A percentile compares a stretch with the other conserved stretches of the same genome.
Conservation (phyloP, 2,113 vertebrate genomes). For the Lepus timidus region DNA sequence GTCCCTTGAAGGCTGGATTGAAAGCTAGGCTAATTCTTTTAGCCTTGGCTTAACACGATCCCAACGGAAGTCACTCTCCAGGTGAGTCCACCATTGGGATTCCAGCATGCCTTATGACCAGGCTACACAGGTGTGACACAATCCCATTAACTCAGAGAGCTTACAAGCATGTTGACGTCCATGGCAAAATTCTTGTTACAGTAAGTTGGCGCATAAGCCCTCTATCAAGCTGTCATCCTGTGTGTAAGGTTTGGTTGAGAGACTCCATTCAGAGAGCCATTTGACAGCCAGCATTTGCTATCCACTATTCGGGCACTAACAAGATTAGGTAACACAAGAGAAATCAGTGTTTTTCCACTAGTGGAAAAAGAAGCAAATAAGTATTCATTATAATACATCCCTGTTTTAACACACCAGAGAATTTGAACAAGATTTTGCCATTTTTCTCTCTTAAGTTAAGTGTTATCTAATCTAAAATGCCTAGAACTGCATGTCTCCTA, state of each 20-base stretch:
- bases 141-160: not conserved
- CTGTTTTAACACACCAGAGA: constrained; percentile 79
- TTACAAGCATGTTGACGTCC: not conserved
- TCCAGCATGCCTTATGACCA: not conserved
- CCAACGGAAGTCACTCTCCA: not conserved
- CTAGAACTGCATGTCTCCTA: constrained; percentile 62
- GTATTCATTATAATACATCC: constrained; percentile 73
- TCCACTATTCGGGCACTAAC: constrained; percentile 59
- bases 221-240: not conserved
- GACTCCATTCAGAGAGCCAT: constrained; percentile 37
- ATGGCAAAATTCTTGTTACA: not conserved
- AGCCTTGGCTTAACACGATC: not conserved
- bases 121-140: not conserved
- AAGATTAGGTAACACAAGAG: constrained; percentile 62
- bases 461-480: constrained; percentile 74
- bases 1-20: not conserved
- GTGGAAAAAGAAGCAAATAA: constrained; percentile 78
- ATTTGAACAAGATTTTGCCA: constrained; percentile 70
- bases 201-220: not conserved
- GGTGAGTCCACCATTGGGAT: not conserved
- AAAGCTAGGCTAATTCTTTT: not conserved
- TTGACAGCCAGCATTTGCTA: constrained; percentile 71
- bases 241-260: constrained; percentile 58
- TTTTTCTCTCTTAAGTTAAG: constrained; percentile 76
- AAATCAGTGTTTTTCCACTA: constrained; percentile 74